Percentiles rank a stretch among this genome's conserved stretches.
Conservation (phyloP, 2,113 vertebrate genomes). For the Zosterops borbonicus region DNA sequence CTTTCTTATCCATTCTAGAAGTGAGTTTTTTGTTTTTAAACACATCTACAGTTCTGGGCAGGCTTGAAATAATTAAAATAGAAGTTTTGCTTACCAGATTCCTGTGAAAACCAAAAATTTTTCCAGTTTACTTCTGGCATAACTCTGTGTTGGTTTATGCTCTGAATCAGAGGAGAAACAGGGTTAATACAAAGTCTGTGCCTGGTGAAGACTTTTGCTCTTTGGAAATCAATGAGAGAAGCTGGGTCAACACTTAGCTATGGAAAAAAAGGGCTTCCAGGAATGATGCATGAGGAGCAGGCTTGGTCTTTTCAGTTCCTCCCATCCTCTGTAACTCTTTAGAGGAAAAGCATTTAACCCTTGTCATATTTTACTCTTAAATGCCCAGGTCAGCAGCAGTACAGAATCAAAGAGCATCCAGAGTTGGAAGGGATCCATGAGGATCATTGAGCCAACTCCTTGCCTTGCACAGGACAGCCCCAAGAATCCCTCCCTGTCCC, state of each 20-base stretch:
- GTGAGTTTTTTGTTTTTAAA: background rate
- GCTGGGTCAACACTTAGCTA: background rate
- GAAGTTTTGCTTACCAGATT: background rate
- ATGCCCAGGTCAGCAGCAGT: background rate
- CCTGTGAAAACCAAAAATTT: background rate
- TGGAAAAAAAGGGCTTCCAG: background rate
- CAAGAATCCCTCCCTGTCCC: background rate
- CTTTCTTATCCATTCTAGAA: background rate
- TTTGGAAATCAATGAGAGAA: background rate
- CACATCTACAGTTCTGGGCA: background rate
- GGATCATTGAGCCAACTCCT: background rate
- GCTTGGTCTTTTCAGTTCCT: background rate
- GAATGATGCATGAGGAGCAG: rapidly evolving
- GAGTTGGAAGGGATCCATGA: background rate
- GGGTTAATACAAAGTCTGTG: background rate
- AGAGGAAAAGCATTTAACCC: background rate
- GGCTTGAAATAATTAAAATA: background rate
- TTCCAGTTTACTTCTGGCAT: background rate
- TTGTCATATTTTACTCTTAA: background rate
- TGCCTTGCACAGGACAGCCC: background rate
- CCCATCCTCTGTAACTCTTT: background rate
- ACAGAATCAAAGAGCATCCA: background rate
- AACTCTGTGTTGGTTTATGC: background rate
- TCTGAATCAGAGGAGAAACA: background rate
- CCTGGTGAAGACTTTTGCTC: background rate